Evolutionary conservation across 1,140 invertebrate genomes (phyloP), one percentile per base, ranked within the genome.

Genomic region (Pseudomyrmex sp.): DNA sequence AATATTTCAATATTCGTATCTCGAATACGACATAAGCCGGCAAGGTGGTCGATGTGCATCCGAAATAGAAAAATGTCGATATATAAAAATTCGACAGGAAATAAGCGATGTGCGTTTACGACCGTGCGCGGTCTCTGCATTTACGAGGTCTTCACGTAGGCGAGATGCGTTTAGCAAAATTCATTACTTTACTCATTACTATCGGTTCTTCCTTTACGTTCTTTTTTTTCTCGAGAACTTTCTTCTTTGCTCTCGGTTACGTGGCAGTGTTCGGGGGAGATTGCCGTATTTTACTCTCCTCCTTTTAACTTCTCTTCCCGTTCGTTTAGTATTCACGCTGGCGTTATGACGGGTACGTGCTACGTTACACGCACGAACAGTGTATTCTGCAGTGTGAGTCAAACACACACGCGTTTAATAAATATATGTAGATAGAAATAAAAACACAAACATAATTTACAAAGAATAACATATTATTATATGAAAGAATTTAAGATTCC

Each of bases 161-260:
- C 77, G 77, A 89, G 73, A 73, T 68, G 85, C 85, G 86, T 89
- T 90, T 90, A 90, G 87, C 73, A 73, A 90, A 90, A 91, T 90
- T 91, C 88, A 91, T 91, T 91, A 90, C 83, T 84, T 73, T 75
- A 61, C 84, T 91, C 87, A 89, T 90, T 91, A 90, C 82, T 86
- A 90, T 88, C 84, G 65, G 69, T 65, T 54, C 48, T 61, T 59
- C 59, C 59, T 87, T 18, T 54, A 35, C 8, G 48, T 23, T 9
- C 2, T 52, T 23, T 44, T n/a, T 58, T 52, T 35, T 13, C 13
- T 13, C 9, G 50, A 52, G 12, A 0, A 52, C 50, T 26, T 44
- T 15, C 13, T 83, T 61, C n/a, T 83, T 61, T 52, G 59, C 69
- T 65, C 54, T 76, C 48, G 46, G 72, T 77, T 86, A 83, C 73